Evolutionary conservation across 2,888 invertebrate genomes (phyloP).

Genomic region (Stenchaetothrips biformis): DNA sequence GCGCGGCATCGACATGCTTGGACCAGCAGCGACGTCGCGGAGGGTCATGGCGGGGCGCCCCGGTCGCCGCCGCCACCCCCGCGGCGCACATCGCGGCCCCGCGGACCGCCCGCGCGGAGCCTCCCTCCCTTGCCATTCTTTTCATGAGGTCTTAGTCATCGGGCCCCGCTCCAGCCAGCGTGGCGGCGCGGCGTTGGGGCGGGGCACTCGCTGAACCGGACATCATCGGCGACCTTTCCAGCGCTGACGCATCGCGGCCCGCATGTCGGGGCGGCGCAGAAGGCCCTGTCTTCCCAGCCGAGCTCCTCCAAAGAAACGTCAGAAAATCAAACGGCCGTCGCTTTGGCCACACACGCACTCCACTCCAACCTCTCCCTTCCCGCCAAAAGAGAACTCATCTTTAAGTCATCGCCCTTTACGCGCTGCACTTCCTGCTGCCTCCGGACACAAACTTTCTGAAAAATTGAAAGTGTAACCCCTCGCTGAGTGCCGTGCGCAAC

Average conservation of each 20-base stretch:
- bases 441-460: not conserved
- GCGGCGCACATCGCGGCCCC: not conserved
- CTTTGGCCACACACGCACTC: not conserved
- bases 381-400: not conserved
- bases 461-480: slow-evolving; percentile 8
- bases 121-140: not conserved
- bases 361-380: not conserved
- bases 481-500: not conserved
- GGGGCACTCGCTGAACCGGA: slow-evolving; percentile 16
- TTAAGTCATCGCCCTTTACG: not conserved
- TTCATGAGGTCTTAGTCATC: slow-evolving; percentile 13
- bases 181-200: not conserved
- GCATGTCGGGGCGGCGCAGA: not conserved
- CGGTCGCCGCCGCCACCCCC: too few relatives aligned
- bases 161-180: not conserved
- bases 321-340: not conserved
- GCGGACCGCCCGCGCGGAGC: not conserved
- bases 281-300: not conserved
- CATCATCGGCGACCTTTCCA: slow-evolving; percentile 21
- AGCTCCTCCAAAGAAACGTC: not conserved
- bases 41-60: too few relatives aligned
- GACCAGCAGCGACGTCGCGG: too few relatives aligned
- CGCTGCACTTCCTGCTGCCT: not conserved
- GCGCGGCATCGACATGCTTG: not conserved
- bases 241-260: not conserved